Percentiles rank a stretch among this genome's conserved stretches.
phyloP scores from a whole-genome alignment of 2,113 vertebrate genomes.

The Austrofundulus limnaeus region DNA sequence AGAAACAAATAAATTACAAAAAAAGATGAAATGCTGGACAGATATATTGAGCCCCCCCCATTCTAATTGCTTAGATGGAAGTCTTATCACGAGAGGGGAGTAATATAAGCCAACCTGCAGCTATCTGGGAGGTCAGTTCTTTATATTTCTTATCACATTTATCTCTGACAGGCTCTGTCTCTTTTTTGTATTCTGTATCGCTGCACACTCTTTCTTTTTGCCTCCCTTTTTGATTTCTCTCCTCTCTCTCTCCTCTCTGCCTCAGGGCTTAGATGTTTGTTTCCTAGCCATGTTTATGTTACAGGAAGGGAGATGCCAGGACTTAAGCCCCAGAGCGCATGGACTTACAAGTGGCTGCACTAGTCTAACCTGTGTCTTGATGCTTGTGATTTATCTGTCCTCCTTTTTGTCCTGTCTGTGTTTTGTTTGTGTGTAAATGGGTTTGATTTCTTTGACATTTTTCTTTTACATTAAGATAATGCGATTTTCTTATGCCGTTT shows the following conservation, averaged over 20 bases:
- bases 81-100: conserved; percentile 96
- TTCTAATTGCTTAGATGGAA: conserved; percentile 99
- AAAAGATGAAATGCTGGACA: conserved; percentile 91
- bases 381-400: conserved; percentile 72
- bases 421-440: conserved; percentile 43
- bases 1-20: conserved; percentile 73
- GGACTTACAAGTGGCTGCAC: conserved; percentile 74
- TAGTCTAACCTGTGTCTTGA: conserved; percentile 75
- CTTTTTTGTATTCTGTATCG: conserved; percentile 68
- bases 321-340: conserved; percentile 75
- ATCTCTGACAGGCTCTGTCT: conserved; percentile 75
- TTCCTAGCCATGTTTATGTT: conserved; percentile 75
- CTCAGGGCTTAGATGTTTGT: conserved; percentile 74
- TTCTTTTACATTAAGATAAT: conserved; percentile 54
- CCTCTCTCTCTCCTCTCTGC: conserved; percentile 57
- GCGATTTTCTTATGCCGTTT: conserved; percentile 65
- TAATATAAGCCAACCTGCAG: conserved; percentile 98
- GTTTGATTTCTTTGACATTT: conserved; percentile 66
- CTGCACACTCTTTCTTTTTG: conserved; percentile 56
- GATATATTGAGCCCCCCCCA: conserved; percentile 97
- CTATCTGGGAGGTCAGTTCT: conserved; percentile 99
- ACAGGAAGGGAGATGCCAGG: conserved; percentile 74
- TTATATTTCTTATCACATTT: conserved; percentile 95
- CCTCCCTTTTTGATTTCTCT: conserved; percentile 40
- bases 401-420: conserved; percentile 62